Conservation (phyloP, 2,797 vertebrate genomes). For the Botia kubotai region DNA sequence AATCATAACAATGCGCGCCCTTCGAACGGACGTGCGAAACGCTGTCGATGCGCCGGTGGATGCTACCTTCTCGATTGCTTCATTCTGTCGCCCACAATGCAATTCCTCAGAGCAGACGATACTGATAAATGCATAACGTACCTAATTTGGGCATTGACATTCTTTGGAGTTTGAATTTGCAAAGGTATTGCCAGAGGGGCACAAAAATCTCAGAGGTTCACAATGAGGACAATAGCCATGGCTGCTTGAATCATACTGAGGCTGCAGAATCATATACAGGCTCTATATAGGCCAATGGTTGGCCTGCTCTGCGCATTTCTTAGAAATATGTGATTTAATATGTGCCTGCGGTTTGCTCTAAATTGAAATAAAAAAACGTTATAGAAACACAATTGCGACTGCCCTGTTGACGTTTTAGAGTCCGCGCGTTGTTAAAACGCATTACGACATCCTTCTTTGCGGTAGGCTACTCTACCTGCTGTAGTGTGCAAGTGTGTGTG, state of each 20-base stretch:
- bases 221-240: slow-evolving; percentile 51
- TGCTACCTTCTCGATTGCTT: slow-evolving; percentile 7
- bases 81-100: slow-evolving; percentile 8
- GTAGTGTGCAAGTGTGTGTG: slow-evolving; percentile 16
- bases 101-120: background rate
- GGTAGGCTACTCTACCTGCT: slow-evolving; percentile 23
- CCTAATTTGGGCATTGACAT: slow-evolving; percentile 15
- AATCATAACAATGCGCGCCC: slow-evolving; percentile 47
- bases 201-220: slow-evolving; percentile 2
- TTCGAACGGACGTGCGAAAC: slow-evolving; percentile 4
- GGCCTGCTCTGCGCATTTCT: slow-evolving; percentile 39
- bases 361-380: background rate
- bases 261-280: slow-evolving; percentile 33
- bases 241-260: slow-evolving; percentile 31
- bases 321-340: background rate
- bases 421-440: slow-evolving; percentile 32
- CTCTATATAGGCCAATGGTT: slow-evolving; percentile 37
- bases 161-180: slow-evolving; percentile 9
- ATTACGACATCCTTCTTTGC: slow-evolving; percentile 47
- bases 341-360: background rate
- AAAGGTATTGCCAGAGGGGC: slow-evolving; percentile 18
- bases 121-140: background rate
- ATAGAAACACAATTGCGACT: background rate
- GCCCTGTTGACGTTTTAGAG: slow-evolving; percentile 13
- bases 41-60: slow-evolving; percentile 9